phyloP scores from a whole-genome alignment of 2,113 vertebrate species.

The Corapipo altera region DNA sequence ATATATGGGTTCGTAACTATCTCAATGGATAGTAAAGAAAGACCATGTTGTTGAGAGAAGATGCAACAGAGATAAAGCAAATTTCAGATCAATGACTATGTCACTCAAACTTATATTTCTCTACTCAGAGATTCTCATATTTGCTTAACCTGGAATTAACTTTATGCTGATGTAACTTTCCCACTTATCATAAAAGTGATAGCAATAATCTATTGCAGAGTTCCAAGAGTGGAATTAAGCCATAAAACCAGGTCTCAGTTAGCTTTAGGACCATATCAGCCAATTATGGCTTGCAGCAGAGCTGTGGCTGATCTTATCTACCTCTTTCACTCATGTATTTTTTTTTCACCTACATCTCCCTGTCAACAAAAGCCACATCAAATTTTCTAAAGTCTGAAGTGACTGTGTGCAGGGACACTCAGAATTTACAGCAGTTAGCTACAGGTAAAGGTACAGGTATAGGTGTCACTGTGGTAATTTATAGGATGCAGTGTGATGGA shows the following conservation, averaged over 20 bases:
- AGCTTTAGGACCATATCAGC: neutral
- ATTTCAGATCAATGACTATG: neutral
- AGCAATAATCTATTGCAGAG: neutral
- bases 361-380: neutral
- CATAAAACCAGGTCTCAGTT: neutral
- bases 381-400: neutral
- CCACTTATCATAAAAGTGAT: neutral
- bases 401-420: neutral
- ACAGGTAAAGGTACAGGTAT: neutral
- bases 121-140: neutral
- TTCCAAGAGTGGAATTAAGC: neutral
- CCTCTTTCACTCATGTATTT: neutral
- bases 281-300: neutral
- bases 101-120: neutral
- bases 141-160: neutral
- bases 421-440: neutral
- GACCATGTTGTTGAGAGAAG: neutral
- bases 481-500: neutral
- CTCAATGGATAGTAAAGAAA: neutral
- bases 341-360: neutral
- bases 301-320: neutral
- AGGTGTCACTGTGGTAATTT: rapidly evolving
- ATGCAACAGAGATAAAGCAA: neutral
- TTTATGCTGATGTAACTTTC: neutral
- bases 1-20: neutral